phyloP scores from a whole-genome alignment of 92 coral and sea anemone species.

The Porites divaricata region DNA sequence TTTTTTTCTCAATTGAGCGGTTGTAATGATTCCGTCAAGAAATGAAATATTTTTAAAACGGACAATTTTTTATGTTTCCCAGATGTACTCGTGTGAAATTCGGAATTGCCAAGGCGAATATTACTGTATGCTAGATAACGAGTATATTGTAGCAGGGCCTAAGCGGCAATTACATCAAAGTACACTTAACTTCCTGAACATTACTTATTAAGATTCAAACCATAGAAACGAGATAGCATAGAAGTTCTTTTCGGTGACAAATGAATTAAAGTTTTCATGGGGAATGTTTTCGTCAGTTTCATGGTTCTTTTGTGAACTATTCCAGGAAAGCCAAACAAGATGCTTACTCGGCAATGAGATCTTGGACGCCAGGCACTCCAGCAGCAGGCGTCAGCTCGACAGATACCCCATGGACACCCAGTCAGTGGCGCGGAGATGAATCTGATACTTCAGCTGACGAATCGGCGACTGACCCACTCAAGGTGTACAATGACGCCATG shows the following conservation, averaged over 20 bases:
- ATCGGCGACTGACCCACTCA: conserved; percentile 7
- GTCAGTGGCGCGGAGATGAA: conserved; percentile 42
- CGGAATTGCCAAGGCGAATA: too few relatives aligned
- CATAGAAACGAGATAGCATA: too few relatives aligned
- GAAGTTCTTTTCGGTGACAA: not conserved
- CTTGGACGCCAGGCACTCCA: conserved; percentile 9
- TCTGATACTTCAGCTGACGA: conserved; percentile 7
- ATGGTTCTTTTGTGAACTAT: not conserved
- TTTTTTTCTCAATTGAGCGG: not conserved
- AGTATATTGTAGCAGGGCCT: too few relatives aligned
- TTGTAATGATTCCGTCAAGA: too few relatives aligned
- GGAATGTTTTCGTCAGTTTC: not conserved
- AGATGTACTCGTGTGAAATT: too few relatives aligned
- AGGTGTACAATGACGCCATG: conserved; percentile 49
- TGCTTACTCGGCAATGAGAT: not conserved
- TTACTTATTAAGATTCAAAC: too few relatives aligned
- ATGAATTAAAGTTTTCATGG: not conserved
- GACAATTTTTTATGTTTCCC: too few relatives aligned
- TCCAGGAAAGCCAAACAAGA: conserved; percentile 19
- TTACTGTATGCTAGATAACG: too few relatives aligned
- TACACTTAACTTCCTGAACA: too few relatives aligned
- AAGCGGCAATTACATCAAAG: too few relatives aligned
- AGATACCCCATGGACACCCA: conserved; percentile 54
- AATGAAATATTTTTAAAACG: too few relatives aligned
- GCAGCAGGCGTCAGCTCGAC: not conserved